phyloP scores from a whole-genome alignment of 2,888 invertebrate genomes.

The Acanthosepion pharaonis region DNA sequence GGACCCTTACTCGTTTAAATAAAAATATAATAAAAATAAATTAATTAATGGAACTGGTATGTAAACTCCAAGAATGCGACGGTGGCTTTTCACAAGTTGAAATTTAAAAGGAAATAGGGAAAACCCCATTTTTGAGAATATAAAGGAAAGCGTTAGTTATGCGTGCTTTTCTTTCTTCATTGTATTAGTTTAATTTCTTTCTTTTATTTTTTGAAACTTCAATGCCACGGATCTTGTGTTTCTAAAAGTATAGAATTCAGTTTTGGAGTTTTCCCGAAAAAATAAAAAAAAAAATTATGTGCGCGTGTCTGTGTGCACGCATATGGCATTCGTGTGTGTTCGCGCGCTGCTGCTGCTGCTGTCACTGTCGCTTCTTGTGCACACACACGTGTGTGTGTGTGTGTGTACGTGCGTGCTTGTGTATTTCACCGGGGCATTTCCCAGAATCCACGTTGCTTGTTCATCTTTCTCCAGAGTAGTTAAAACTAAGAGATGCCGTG shows the following conservation, averaged over 20 bases:
- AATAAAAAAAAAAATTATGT: neutral
- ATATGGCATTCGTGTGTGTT: no score
- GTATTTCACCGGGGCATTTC: neutral
- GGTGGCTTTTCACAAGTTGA: neutral
- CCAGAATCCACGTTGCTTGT: neutral
- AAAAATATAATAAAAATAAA: neutral
- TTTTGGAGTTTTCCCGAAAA: slow-evolving; percentile 20
- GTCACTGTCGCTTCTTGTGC: no score
- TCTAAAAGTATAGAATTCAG: neutral
- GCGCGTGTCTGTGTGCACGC: no score
- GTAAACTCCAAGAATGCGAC: neutral
- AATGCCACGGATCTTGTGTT: neutral
- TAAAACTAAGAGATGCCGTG: no score
- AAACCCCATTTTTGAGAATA: neutral
- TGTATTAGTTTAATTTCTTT: neutral
- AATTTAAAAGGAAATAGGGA: neutral
- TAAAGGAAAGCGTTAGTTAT: neutral
- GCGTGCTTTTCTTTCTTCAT: neutral
- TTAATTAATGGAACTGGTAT: neutral
- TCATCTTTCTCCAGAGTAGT: neutral
- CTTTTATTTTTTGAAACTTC: neutral
- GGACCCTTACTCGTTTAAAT: neutral
- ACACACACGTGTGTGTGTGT: neutral
- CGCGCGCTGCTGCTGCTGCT: no score
- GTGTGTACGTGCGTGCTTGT: neutral